Evolutionary conservation across 2,797 vertebrate genomes (phyloP), one percentile per base, ranked within the genome.

Genomic region (Leptodactylus fallax): DNA sequence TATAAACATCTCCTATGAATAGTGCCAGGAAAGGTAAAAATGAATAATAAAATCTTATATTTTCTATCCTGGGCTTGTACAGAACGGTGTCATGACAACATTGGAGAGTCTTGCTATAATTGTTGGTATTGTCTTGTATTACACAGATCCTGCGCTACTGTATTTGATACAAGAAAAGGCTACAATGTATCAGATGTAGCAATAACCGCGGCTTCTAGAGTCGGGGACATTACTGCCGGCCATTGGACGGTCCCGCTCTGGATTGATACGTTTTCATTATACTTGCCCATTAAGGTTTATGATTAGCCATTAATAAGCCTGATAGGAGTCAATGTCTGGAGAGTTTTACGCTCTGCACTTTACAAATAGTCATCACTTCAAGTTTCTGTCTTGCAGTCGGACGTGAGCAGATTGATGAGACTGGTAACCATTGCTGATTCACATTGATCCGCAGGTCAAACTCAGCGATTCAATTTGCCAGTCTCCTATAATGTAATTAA

Each of bases 381-480:
- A 10, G 58, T 25, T 63, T 63, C 10, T 61, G 79, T 80, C 79
- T 80, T 6, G 19, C 10, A 14, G 27, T 47, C 19, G 58, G 79
- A 47, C 58, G 58, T n/a, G 17, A 47, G 79, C 56, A 63, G 58
- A 80, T 61, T 61, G 79, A 80, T 80, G 79, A 80, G 79, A 80
- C 27, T 17, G 56, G 19, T 45, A 61, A 60, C 79, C 61, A 80
- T 47, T 49, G 79, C 27, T 80, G 27, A 61, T 61, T 47, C 36
- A n/a, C 11, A 80, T 80, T 80, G 58, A 80, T 80, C 58, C 36
- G 11, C 79, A 49, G 58, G 79, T 80, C 79, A 80, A 80, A 80
- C 58, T 47, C 79, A 63, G 16, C 25, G 17, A 49, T 80, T 61
- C 79, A 80, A 80, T 80, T 61, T 80, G 58, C 36, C 58, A 7